Conservation (phyloP, 1,140 invertebrate genomes). For the Drosophila paulistorum region DNA sequence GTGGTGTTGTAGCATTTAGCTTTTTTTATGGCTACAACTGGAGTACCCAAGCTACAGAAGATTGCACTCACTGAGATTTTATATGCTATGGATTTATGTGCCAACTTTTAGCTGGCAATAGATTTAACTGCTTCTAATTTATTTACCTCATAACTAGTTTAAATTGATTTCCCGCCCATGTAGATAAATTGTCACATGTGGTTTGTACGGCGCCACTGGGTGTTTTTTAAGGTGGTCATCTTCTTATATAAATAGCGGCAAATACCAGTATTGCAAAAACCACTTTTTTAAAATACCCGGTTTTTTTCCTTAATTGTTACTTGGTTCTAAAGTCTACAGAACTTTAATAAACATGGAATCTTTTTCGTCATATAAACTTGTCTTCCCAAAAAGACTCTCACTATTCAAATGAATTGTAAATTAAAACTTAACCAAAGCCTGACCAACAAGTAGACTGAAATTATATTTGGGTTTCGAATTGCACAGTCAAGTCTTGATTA, state of each 20-base stretch:
- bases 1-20: neutral
- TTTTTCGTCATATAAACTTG: neutral
- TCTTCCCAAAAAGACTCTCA: no score
- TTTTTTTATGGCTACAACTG: neutral
- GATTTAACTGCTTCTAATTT: no score
- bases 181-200: neutral
- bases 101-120: no score
- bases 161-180: neutral
- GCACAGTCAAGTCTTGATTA: conserved; percentile 1
- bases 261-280: neutral
- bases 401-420: neutral
- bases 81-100: no score
- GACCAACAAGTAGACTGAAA: neutral
- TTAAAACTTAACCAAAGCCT: neutral
- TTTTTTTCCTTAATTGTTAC: neutral
- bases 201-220: neutral
- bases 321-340: neutral
- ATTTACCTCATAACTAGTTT: no score
- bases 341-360: neutral
- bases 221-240: neutral
- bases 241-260: neutral
- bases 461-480: conserved; percentile 11
- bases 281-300: neutral
- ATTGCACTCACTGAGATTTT: no score
- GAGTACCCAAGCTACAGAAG: neutral